These are phyloP conservation scores for Mionectes macconnelli DNA, from an alignment of 2,113 vertebrate species.

Conservation along the genomic window DNA sequence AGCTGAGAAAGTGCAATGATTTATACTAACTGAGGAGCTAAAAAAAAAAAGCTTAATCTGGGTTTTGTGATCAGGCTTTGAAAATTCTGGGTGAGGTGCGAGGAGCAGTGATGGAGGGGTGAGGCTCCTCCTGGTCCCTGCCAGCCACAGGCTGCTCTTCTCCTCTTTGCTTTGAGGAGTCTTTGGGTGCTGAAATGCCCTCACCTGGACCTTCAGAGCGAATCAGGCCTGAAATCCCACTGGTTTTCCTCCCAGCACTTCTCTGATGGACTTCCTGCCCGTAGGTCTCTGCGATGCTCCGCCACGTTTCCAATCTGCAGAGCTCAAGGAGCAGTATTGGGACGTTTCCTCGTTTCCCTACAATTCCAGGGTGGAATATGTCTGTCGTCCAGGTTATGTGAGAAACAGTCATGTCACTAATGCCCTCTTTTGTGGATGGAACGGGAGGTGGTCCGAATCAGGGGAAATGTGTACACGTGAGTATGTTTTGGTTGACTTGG, in stretches of 20 bases:
- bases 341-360: accelerated
- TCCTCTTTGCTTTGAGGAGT: not conserved
- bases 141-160: not conserved
- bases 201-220: not conserved
- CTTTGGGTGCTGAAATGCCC: not conserved
- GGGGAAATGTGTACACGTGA: not conserved
- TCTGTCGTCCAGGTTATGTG: not conserved
- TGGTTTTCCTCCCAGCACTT: not conserved
- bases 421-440: accelerated
- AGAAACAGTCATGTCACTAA: accelerated
- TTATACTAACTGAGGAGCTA: accelerated
- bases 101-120: not conserved
- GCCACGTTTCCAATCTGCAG: accelerated
- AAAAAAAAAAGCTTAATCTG: not conserved
- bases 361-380: accelerated
- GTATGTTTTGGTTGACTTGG: not conserved
- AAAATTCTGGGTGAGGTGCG: not conserved
- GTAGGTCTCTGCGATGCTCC: not conserved
- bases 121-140: not conserved
- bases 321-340: accelerated
- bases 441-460: accelerated
- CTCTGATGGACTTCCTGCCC: not conserved
- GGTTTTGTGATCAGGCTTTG: not conserved
- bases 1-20: not conserved
- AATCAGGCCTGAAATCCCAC: not conserved